phyloP scores from a whole-genome alignment of 2,888 invertebrate species.

The Odontomyia ornata region DNA sequence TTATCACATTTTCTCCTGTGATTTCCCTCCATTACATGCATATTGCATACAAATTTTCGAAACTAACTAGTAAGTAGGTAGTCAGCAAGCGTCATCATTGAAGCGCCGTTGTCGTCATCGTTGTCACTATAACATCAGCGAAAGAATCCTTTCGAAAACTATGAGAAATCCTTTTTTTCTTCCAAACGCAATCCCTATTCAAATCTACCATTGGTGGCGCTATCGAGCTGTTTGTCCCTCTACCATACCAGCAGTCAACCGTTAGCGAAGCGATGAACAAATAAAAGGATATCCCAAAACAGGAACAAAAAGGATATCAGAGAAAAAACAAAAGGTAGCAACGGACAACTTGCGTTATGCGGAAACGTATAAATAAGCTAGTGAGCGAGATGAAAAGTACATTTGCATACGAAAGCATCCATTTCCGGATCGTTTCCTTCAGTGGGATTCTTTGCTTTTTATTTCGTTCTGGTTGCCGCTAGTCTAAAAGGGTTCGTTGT shows the following conservation, averaged over 20 bases:
- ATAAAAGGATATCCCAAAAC: not conserved
- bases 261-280: too few species aligned
- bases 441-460: not conserved
- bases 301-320: not conserved
- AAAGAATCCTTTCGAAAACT: constrained; percentile 4
- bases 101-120: not conserved
- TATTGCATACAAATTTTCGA: constrained; percentile 32
- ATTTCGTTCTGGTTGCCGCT: not conserved
- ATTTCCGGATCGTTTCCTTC: constrained; percentile 39
- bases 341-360: not conserved
- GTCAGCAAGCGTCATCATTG: not conserved
- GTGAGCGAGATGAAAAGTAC: constrained; percentile 45
- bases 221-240: too few species aligned
- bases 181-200: not conserved
- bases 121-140: not conserved
- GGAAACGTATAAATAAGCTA: constrained; percentile 43
- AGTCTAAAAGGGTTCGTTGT: not conserved
- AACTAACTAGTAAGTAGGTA: too few species aligned
- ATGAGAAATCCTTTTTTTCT: not conserved
- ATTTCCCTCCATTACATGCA: constrained; percentile 25
- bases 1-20: constrained; percentile 18
- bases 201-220: not conserved
- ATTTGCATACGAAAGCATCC: constrained; percentile 48
- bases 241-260: too few species aligned
- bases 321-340: not conserved